These are phyloP conservation scores for Drosophila sulfurigaster DNA, from an alignment of 1,140 invertebrate species.

Conservation along the genomic window DNA sequence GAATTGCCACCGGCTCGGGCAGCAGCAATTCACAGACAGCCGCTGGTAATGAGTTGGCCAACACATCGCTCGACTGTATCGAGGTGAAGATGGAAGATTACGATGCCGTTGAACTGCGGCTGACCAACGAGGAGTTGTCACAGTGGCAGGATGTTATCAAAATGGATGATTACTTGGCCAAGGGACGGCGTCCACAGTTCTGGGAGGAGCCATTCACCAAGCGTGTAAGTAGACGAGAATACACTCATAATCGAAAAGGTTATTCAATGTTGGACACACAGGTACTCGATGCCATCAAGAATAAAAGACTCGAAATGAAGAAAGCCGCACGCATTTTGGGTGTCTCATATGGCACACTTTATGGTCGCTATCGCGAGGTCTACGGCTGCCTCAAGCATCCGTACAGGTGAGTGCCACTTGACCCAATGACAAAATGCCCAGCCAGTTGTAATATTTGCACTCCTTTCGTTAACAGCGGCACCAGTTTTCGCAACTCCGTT, in stretches of 20 bases:
- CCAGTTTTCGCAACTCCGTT: conserved; percentile 70
- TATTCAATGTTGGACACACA: background rate
- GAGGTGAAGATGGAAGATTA: conserved; percentile 79
- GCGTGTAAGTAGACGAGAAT: conserved; percentile 84
- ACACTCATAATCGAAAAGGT: no score
- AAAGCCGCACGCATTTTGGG: conserved; percentile 94
- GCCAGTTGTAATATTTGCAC: background rate
- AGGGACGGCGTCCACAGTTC: conserved; percentile 94
- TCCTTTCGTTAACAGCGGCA: conserved; percentile 50
- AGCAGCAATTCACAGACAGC: background rate
- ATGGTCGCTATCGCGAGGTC: conserved; percentile 94
- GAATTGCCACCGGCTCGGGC: conserved; percentile 10
- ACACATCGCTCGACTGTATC: conserved; percentile 48
- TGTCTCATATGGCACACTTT: conserved; percentile 95
- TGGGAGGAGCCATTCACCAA: conserved; percentile 95
- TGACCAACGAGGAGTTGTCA: conserved; percentile 80
- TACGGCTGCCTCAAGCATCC: conserved; percentile 92
- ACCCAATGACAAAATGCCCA: background rate
- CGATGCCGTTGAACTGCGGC: conserved; percentile 73
- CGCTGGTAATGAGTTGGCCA: conserved; percentile 18
- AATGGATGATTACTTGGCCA: conserved; percentile 94
- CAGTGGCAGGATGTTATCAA: conserved; percentile 90
- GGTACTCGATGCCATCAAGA: conserved; percentile 94
- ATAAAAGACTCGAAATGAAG: conserved; percentile 97
- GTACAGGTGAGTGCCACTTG: conserved; percentile 61